Conservation (phyloP, 2,113 vertebrate species). For the Peromyscus maniculatus region DNA sequence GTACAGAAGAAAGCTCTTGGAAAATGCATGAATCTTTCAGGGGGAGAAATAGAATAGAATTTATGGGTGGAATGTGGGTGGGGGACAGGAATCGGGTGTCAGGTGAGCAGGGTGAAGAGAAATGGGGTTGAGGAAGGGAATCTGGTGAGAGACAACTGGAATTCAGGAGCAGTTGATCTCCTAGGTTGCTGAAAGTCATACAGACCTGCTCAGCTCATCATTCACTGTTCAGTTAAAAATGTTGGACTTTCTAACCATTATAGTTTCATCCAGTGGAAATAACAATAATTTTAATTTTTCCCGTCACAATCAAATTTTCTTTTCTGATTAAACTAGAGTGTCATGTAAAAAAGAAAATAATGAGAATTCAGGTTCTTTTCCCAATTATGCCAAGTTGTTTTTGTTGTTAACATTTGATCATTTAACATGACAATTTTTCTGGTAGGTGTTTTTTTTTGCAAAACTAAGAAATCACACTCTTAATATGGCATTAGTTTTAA, state of each 20-base stretch:
- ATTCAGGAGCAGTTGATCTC: no score
- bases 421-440: background rate
- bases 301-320: background rate
- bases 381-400: background rate
- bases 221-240: background rate
- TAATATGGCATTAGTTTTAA: background rate
- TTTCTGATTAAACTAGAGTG: background rate
- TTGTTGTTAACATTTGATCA: background rate
- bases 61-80: no score
- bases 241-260: background rate
- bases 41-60: no score
- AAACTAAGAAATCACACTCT: background rate
- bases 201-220: background rate
- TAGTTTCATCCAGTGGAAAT: background rate
- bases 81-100: no score
- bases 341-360: background rate
- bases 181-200: background rate
- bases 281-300: background rate
- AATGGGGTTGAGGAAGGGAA: no score
- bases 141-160: no score
- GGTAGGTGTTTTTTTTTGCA: background rate
- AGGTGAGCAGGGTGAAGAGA: no score
- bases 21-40: no score
- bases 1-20: no score
- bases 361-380: background rate